A percentile compares a stretch with the other conserved stretches of the same genome.
Conservation (phyloP, 1,140 invertebrate genomes). For the Eueides isabella region DNA sequence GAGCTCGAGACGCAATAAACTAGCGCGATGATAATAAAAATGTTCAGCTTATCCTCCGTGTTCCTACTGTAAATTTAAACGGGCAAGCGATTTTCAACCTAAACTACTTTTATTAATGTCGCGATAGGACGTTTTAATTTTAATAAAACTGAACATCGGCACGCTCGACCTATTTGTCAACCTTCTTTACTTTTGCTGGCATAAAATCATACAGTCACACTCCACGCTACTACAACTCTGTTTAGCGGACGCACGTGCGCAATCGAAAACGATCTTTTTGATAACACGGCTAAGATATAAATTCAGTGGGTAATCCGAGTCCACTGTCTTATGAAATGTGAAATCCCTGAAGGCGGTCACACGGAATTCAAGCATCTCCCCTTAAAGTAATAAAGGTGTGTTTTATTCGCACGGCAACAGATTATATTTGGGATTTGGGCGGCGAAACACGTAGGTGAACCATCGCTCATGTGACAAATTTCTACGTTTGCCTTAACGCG, state of each 20-base stretch:
- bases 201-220: slow-evolving; percentile 77
- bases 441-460: slow-evolving; percentile 80
- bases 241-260: slow-evolving; percentile 39
- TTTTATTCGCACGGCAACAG: slow-evolving; percentile 73
- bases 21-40: slow-evolving; percentile 75
- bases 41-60: slow-evolving; percentile 68
- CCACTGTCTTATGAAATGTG: slow-evolving; percentile 61
- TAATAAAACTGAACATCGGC: slow-evolving; percentile 80
- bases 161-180: slow-evolving; percentile 79
- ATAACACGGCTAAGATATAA: slow-evolving; percentile 72
- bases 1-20: slow-evolving; percentile 70
- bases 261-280: slow-evolving; percentile 72
- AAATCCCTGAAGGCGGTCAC: slow-evolving; percentile 62
- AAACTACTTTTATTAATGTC: slow-evolving; percentile 69
- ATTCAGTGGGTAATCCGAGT: slow-evolving; percentile 67
- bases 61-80: slow-evolving; percentile 64
- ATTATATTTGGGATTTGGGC: slow-evolving; percentile 79
- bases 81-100: slow-evolving; percentile 62
- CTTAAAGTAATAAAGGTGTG: slow-evolving; percentile 80
- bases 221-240: slow-evolving; percentile 56
- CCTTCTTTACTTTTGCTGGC: slow-evolving; percentile 79
- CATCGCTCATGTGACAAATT: slow-evolving; percentile 83
- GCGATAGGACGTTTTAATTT: slow-evolving; percentile 77
- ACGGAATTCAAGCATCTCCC: slow-evolving; percentile 74
- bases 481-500: slow-evolving; percentile 81